phyloP scores from a whole-genome alignment of 2,888 invertebrate genomes.

The Frankliniella intonsa region DNA sequence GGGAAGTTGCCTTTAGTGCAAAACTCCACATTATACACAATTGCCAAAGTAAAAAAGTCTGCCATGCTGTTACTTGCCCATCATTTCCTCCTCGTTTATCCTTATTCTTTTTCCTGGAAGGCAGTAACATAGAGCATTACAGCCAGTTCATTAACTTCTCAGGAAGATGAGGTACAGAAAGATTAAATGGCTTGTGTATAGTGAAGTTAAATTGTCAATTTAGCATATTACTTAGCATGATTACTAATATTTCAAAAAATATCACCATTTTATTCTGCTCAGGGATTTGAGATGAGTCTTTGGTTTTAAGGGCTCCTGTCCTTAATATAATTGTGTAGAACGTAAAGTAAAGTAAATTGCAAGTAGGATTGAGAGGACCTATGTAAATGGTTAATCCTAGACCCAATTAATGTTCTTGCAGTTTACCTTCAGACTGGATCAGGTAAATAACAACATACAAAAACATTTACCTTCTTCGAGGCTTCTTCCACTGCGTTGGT shows the following conservation, averaged over 20 bases:
- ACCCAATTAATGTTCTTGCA: neutral
- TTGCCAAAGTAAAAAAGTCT: neutral
- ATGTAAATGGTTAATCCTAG: neutral
- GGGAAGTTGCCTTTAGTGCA: neutral
- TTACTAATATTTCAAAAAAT: too few species aligned
- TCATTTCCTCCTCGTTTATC: constrained; percentile 3
- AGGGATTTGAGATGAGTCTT: too few species aligned
- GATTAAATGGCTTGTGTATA: too few species aligned
- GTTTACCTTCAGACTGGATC: neutral
- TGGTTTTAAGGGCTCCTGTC: neutral
- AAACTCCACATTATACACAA: neutral
- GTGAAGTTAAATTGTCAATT: too few species aligned
- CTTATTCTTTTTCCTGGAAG: constrained; percentile 19
- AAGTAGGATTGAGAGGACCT: neutral
- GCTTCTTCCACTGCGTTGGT: neutral
- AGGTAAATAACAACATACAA: neutral
- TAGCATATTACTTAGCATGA: too few species aligned
- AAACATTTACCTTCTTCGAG: neutral
- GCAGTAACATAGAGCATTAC: constrained; percentile 7
- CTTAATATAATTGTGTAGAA: too few species aligned
- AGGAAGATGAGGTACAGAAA: too few species aligned
- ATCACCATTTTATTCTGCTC: too few species aligned
- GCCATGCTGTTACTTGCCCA: constrained; percentile 19
- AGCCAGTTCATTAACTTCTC: neutral
- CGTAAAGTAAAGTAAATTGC: too few species aligned